A percentile compares a stretch with the other conserved stretches of the same genome.
phyloP scores from a whole-genome alignment of 2,113 vertebrate species.

The Lanius ludovicianus region DNA sequence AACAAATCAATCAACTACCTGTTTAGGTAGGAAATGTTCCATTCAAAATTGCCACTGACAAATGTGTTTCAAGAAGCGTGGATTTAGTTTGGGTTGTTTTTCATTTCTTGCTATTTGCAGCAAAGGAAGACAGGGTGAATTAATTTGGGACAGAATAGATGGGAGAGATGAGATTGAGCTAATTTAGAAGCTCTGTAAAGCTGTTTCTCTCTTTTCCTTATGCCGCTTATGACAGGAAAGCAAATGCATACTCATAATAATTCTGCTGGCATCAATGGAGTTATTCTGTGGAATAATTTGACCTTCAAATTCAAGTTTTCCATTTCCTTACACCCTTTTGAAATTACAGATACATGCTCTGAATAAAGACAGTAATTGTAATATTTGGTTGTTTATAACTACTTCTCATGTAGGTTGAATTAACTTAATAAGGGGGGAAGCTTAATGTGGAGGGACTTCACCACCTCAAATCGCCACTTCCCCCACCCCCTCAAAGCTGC shows the following conservation, averaged over 20 bases:
- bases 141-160: conserved; percentile 18
- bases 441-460: neutral
- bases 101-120: conserved; percentile 19
- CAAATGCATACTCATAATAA: neutral
- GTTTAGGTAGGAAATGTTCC: conserved; percentile 7
- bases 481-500: accelerated
- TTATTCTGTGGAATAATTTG: conserved; percentile 28
- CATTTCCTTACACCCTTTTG: neutral
- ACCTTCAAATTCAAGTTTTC: conserved; percentile 23
- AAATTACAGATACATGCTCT: neutral
- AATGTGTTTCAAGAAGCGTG: neutral
- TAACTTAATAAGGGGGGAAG: neutral
- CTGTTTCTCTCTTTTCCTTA: neutral
- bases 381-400: neutral
- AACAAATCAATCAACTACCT: conserved; percentile 27
- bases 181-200: conserved; percentile 25
- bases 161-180: neutral
- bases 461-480: neutral
- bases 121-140: conserved; percentile 1
- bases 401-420: neutral
- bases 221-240: neutral
- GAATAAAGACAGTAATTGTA: neutral
- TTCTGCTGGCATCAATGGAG: neutral
- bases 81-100: neutral
- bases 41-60: conserved; percentile 23